Conservation (phyloP, 2,888 invertebrate genomes). For the Bombylius major region DNA sequence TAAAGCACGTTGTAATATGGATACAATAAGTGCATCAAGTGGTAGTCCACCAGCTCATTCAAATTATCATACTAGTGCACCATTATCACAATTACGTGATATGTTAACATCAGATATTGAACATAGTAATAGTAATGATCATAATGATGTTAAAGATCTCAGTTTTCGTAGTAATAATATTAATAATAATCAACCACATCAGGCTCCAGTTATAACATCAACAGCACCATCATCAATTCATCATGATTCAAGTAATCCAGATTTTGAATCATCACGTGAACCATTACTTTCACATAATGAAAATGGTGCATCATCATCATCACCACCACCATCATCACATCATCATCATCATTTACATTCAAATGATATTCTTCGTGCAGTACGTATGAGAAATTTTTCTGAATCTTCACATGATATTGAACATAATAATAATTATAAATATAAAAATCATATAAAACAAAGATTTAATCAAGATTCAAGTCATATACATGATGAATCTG, state of each 20-base stretch:
- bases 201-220: slow-evolving; percentile 35
- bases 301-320: slow-evolving; percentile 32
- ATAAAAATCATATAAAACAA: slow-evolving; percentile 88
- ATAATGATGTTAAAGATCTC: slow-evolving; percentile 36
- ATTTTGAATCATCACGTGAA: slow-evolving; percentile 32
- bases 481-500: slow-evolving; percentile 35
- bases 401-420: slow-evolving; percentile 37
- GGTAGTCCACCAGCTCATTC: slow-evolving; percentile 35
- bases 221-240: slow-evolving; percentile 29
- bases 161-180: slow-evolving; percentile 32
- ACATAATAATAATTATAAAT: slow-evolving; percentile 61
- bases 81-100: slow-evolving; percentile 37
- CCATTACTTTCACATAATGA: slow-evolving; percentile 25
- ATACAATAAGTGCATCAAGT: slow-evolving; percentile 45
- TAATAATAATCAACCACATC: slow-evolving; percentile 33
- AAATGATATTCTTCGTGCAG: slow-evolving; percentile 13
- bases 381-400: slow-evolving; percentile 33
- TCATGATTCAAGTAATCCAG: slow-evolving; percentile 34
- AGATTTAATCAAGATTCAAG: slow-evolving; percentile 53
- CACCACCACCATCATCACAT: slow-evolving; percentile 21
- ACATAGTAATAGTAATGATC: slow-evolving; percentile 31
- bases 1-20: slow-evolving; percentile 36
- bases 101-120: slow-evolving; percentile 35
- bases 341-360: background rate
- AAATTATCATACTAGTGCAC: slow-evolving; percentile 30